A percentile compares a stretch with the other conserved stretches of the same genome.
Evolutionary conservation across 2,797 vertebrate species (phyloP).

Genomic region (Calcarius lapponicus): DNA sequence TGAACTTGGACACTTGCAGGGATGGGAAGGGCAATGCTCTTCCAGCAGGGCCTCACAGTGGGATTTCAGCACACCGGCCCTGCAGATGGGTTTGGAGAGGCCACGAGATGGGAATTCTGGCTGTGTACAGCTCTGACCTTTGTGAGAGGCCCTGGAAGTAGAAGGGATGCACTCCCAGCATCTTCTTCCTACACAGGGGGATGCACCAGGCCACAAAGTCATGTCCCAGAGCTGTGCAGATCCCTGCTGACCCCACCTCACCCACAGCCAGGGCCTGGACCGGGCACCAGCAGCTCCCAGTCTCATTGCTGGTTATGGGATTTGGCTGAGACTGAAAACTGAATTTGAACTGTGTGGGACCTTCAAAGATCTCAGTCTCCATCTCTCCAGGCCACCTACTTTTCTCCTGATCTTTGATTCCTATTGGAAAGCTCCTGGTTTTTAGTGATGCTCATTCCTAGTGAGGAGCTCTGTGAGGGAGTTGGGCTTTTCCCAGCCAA

Average conservation of each 20-base stretch:
- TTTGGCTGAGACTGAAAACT: background rate
- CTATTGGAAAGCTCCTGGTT: background rate
- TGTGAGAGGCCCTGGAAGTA: fast-evolving
- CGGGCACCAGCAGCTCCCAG: background rate
- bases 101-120: background rate
- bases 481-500: background rate
- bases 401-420: background rate
- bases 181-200: background rate
- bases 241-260: background rate
- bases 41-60: background rate
- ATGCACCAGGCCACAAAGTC: background rate
- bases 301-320: background rate
- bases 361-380: background rate
- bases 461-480: background rate
- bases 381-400: background rate
- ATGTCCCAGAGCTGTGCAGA: background rate
- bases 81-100: background rate
- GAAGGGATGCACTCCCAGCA: background rate
- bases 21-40: background rate
- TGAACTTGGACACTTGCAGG: background rate
- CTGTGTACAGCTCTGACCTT: background rate
- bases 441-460: background rate
- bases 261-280: background rate
- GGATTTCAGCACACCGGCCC: background rate
- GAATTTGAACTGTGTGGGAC: background rate